phyloP scores from a whole-genome alignment of 1,140 invertebrate genomes.

The Thaumatotibia leucotreta region DNA sequence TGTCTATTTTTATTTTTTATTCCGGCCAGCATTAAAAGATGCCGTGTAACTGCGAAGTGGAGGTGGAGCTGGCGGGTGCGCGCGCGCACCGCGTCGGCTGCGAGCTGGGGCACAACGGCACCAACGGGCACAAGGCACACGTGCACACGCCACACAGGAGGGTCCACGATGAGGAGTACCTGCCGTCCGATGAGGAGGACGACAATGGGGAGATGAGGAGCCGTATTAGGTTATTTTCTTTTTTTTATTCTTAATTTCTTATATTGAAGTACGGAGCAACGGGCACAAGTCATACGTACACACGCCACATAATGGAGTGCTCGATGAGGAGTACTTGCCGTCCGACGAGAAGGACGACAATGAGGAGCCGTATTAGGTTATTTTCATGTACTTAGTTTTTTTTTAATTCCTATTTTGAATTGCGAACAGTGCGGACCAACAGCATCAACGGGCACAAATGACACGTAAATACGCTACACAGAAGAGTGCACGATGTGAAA shows the following conservation, averaged over 20 bases:
- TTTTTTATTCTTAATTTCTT: neutral
- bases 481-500: no score
- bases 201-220: slow-evolving; percentile 13
- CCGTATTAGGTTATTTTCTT: slow-evolving; percentile 41
- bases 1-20: neutral
- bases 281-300: slow-evolving; percentile 25
- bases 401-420: neutral
- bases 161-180: slow-evolving; percentile 30
- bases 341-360: slow-evolving; percentile 22
- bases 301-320: slow-evolving; percentile 47
- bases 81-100: slow-evolving; percentile 15
- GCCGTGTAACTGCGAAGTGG: slow-evolving; percentile 36
- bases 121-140: slow-evolving; percentile 27
- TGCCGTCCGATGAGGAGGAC: slow-evolving; percentile 21
- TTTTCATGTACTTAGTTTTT: slow-evolving; percentile 11
- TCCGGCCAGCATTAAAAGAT: slow-evolving; percentile 19
- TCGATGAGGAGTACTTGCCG: neutral
- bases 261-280: neutral
- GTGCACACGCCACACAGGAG: slow-evolving; percentile 44
- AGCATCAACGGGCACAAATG: slow-evolving; percentile 21
- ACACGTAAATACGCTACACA: no score
- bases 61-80: slow-evolving; percentile 11
- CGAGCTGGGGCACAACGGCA: slow-evolving; percentile 20
- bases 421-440: no score
- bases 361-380: slow-evolving; percentile 39